Percentiles rank a stretch among this genome's conserved stretches.
These are phyloP conservation scores for Eucriotettix oculatus DNA, from an alignment of 2,888 invertebrate species.

Conservation along the genomic window DNA sequence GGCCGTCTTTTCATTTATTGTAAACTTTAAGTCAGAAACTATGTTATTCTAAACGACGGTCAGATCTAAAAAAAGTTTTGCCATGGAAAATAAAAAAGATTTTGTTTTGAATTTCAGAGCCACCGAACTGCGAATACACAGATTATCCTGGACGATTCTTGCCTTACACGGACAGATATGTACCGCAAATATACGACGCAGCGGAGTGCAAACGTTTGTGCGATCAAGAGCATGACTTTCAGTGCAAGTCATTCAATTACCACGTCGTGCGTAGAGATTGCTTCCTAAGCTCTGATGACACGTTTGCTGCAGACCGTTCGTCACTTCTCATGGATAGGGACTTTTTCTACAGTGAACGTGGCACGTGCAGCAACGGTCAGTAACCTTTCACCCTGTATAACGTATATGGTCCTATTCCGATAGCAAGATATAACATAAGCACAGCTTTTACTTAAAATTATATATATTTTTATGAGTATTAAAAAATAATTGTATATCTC, in stretches of 20 bases:
- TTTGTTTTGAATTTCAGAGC: slow-evolving; percentile 18
- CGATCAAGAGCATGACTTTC: slow-evolving; percentile 25
- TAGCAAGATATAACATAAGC: too few relatives aligned
- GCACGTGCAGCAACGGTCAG: slow-evolving; percentile 27
- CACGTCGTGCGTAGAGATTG: slow-evolving; percentile 23
- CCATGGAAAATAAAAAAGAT: too few relatives aligned
- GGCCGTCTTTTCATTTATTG: too few relatives aligned
- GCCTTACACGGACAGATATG: slow-evolving; percentile 24
- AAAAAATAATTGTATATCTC: too few relatives aligned
- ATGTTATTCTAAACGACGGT: too few relatives aligned
- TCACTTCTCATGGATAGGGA: slow-evolving; percentile 22
- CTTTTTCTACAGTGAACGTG: slow-evolving; percentile 26
- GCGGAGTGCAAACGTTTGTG: slow-evolving; percentile 26
- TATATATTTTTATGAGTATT: too few relatives aligned
- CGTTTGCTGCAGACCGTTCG: slow-evolving; percentile 20
- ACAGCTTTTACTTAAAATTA: too few relatives aligned
- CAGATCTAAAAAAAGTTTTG: too few relatives aligned
- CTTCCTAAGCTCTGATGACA: slow-evolving; percentile 26
- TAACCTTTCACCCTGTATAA: not conserved
- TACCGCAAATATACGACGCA: slow-evolving; percentile 21
- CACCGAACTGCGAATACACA: slow-evolving; percentile 27
- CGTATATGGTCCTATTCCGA: too few relatives aligned
- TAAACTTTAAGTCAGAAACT: too few relatives aligned
- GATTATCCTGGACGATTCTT: slow-evolving; percentile 24
- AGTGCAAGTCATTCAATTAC: slow-evolving; percentile 22